A percentile compares a stretch with the other conserved stretches of the same genome.
Evolutionary conservation across 2,888 invertebrate species (phyloP).

Genomic region (Leptura quadrifasciata): DNA sequence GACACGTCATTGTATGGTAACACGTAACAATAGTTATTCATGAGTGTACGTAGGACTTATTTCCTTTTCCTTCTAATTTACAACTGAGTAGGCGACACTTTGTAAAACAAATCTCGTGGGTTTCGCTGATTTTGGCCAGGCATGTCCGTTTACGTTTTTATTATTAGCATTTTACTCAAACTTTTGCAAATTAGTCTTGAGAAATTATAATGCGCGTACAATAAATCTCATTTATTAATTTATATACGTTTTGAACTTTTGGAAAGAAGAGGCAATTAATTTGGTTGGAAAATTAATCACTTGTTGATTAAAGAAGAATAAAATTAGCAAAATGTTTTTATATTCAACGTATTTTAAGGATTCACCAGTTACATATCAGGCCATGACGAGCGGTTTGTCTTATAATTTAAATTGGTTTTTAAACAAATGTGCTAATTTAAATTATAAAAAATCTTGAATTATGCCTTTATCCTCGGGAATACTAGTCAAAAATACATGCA

Average conservation of each 20-base stretch:
- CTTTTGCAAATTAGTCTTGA: constrained; percentile 3
- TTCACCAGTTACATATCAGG: no score
- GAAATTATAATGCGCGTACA: background rate
- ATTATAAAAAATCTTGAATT: no score
- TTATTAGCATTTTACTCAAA: constrained; percentile 21
- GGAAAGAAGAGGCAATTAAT: no score
- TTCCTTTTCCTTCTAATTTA: constrained; percentile 54
- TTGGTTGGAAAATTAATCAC: no score
- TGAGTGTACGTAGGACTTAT: constrained; percentile 45
- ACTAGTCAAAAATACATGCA: no score
- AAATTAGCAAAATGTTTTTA: no score
- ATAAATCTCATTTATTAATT: background rate
- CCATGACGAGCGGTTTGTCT: no score
- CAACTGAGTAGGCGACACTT: constrained; percentile 46
- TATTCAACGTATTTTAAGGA: no score
- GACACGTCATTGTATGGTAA: constrained; percentile 42
- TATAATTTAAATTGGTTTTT: no score
- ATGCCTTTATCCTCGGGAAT: no score
- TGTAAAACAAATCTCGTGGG: constrained; percentile 44
- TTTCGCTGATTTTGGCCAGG: constrained; percentile 44
- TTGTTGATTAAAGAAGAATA: no score
- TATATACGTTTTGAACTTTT: background rate
- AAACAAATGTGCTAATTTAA: no score
- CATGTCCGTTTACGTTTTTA: constrained; percentile 35
- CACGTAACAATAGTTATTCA: constrained; percentile 37